Conservation (phyloP, 2,888 invertebrate genomes). For the Acleris holmiana region DNA sequence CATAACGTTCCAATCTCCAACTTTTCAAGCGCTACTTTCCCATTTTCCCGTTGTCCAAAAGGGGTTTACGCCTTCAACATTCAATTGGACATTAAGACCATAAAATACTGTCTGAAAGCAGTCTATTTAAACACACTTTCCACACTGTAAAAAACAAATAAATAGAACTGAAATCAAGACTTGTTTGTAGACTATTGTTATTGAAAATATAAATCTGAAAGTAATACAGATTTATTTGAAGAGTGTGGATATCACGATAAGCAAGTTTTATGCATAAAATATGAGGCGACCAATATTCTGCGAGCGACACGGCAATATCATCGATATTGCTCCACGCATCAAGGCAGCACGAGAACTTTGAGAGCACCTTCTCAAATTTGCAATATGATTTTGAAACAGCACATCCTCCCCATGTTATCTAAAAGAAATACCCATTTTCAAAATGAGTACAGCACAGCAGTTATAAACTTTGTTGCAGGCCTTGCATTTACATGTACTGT, state of each 20-base stretch:
- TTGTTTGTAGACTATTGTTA: neutral
- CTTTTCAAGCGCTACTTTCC: slow-evolving; percentile 54
- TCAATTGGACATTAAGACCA: slow-evolving; percentile 13
- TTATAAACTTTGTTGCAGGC: slow-evolving; percentile 20
- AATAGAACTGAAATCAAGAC: neutral
- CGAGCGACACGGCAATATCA: slow-evolving; percentile 47
- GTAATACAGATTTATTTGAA: slow-evolving; percentile 45
- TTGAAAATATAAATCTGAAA: neutral
- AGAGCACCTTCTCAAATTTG: slow-evolving; percentile 1
- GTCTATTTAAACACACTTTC: no score
- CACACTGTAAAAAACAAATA: neutral
- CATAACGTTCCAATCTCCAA: slow-evolving; percentile 52
- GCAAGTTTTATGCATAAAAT: slow-evolving; percentile 53
- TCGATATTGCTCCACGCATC: slow-evolving; percentile 42
- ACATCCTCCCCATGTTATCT: slow-evolving; percentile 1
- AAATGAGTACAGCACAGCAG: slow-evolving; percentile 18
- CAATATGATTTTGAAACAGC: slow-evolving; percentile 6
- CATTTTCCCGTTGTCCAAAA: slow-evolving; percentile 44
- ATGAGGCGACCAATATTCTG: slow-evolving; percentile 51
- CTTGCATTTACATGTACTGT: slow-evolving; percentile 19
- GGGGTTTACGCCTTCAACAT: slow-evolving; percentile 36
- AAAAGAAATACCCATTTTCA: slow-evolving; percentile 9
- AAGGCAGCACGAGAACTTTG: slow-evolving; percentile 47
- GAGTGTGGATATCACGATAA: slow-evolving; percentile 43
- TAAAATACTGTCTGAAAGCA: neutral